Conservation (phyloP, 35 echinoderm and acorn worm genomes). For the Antedon bifida region DNA sequence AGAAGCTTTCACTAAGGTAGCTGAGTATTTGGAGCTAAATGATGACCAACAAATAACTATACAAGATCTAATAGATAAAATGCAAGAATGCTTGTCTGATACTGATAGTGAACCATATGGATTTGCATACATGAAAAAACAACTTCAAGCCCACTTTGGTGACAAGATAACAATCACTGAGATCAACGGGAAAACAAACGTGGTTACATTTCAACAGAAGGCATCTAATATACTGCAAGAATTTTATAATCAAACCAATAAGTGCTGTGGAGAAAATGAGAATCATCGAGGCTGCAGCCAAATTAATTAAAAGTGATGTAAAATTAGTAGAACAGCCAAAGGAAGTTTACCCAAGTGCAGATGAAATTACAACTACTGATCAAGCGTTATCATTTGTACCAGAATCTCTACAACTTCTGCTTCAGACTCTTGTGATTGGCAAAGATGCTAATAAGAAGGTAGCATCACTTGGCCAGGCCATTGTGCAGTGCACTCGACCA, state of each 20-base stretch:
- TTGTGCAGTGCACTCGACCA: background rate
- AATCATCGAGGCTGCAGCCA: slow-evolving; percentile 1
- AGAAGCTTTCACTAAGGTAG: slow-evolving; percentile 1
- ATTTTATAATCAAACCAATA: slow-evolving; percentile 6
- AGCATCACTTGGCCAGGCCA: background rate
- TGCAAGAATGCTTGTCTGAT: background rate
- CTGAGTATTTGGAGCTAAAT: slow-evolving; percentile 7
- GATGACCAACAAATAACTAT: slow-evolving; percentile 27
- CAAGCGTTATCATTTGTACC: background rate
- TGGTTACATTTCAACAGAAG: slow-evolving; percentile 5
- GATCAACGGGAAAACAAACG: slow-evolving; percentile 19
- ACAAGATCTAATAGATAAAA: slow-evolving; percentile 7
- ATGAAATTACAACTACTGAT: background rate
- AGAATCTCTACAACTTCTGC: background rate
- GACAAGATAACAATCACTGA: slow-evolving; percentile 19
- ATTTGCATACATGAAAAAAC: slow-evolving; percentile 25
- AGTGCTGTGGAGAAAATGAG: slow-evolving; percentile 3
- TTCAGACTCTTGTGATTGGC: background rate
- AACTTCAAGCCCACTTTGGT: slow-evolving; percentile 5
- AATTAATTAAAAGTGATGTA: slow-evolving; percentile 15
- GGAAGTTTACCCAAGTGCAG: background rate
- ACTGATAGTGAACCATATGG: slow-evolving; percentile 15
- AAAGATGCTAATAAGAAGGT: background rate
- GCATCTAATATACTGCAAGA: slow-evolving; percentile 24
- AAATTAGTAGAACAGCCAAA: slow-evolving; percentile 6